phyloP scores from a whole-genome alignment of 1,140 invertebrate genomes.

The Adoxophyes honmai region DNA sequence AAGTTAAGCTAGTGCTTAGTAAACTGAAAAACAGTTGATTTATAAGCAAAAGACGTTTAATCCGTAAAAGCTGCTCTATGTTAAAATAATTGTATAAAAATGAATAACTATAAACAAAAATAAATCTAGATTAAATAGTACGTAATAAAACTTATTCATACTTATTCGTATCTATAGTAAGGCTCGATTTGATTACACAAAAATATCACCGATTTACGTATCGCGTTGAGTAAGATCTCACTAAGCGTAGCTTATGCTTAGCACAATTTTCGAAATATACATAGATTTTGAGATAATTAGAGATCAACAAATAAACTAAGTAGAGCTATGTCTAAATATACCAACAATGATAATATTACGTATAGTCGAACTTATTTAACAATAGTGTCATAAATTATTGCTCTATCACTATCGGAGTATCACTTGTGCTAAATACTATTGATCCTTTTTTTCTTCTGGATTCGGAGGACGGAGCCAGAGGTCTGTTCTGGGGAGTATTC shows the following conservation, averaged over 20 bases:
- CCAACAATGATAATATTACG: slow-evolving; percentile 14
- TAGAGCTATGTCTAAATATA: slow-evolving; percentile 15
- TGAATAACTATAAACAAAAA: neutral
- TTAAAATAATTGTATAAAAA: slow-evolving; percentile 3
- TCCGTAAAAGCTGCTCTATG: slow-evolving; percentile 4
- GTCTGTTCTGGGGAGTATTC: slow-evolving; percentile 63
- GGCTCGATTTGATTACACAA: slow-evolving; percentile 53
- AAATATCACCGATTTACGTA: slow-evolving; percentile 75
- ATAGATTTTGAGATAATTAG: slow-evolving; percentile 41
- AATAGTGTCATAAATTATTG: slow-evolving; percentile 15
- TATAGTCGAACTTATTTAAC: slow-evolving; percentile 2
- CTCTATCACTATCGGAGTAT: slow-evolving; percentile 33
- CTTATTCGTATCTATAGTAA: slow-evolving; percentile 31
- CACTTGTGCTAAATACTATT: slow-evolving; percentile 28
- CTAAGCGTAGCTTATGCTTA: slow-evolving; percentile 44
- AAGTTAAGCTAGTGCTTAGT: too few relatives aligned
- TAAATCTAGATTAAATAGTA: slow-evolving; percentile 6
- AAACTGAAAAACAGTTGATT: neutral
- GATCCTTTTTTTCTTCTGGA: slow-evolving; percentile 51
- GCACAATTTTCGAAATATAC: slow-evolving; percentile 40
- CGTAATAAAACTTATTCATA: slow-evolving; percentile 4
- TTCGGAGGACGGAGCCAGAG: slow-evolving; percentile 48
- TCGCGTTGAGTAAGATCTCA: slow-evolving; percentile 55
- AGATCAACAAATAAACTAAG: slow-evolving; percentile 51
- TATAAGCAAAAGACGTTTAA: neutral